Evolutionary conservation across 2,888 invertebrate species (phyloP).

Genomic region (Luperina testacea): DNA sequence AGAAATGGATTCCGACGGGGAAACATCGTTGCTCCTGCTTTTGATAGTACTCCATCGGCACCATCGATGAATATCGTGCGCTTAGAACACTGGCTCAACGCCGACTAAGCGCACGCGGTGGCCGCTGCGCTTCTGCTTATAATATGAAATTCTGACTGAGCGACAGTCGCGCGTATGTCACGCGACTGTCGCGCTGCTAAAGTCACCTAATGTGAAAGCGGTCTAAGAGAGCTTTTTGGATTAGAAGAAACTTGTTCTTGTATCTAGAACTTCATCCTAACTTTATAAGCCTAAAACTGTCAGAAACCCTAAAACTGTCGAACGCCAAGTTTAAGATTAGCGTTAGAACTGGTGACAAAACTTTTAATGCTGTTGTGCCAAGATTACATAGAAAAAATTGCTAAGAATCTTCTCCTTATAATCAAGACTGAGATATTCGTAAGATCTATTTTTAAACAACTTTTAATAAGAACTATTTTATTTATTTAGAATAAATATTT

Average conservation of each 20-base stretch:
- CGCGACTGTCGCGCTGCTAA: too few species aligned
- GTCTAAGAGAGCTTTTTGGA: not conserved
- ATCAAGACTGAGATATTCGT: not conserved
- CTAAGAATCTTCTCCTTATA: not conserved
- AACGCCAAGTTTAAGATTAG: not conserved
- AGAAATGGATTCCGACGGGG: not conserved
- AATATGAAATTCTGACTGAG: too few species aligned
- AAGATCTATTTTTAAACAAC: not conserved
- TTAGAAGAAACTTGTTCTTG: constrained; percentile 9
- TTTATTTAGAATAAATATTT: not conserved
- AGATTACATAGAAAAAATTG: not conserved
- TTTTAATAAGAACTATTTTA: not conserved
- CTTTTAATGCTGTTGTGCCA: not conserved
- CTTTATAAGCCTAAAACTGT: constrained; percentile 1
- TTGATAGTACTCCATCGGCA: not conserved
- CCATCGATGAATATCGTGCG: not conserved
- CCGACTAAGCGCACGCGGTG: too few species aligned
- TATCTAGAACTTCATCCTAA: not conserved
- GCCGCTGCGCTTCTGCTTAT: too few species aligned
- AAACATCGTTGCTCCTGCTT: too few species aligned
- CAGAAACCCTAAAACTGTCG: not conserved
- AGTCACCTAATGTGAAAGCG: not conserved
- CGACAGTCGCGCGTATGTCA: too few species aligned
- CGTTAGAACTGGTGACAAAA: not conserved
- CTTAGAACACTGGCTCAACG: not conserved